Conservation (phyloP, 2,797 vertebrate genomes). For the Gambusia yucatana region DNA sequence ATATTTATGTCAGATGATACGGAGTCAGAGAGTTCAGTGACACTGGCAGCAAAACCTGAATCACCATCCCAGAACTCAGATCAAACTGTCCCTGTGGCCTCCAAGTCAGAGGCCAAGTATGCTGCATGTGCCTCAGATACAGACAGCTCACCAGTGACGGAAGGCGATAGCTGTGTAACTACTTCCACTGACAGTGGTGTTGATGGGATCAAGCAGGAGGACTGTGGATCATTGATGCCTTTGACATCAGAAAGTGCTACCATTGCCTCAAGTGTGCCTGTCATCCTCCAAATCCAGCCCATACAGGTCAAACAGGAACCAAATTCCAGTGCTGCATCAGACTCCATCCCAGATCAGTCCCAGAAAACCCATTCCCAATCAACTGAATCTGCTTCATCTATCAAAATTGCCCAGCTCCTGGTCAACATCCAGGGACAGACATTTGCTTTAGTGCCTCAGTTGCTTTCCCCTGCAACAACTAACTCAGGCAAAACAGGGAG, state of each 20-base stretch:
- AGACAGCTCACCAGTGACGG: slow-evolving; percentile 55
- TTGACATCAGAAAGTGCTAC: slow-evolving; percentile 44
- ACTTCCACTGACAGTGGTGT: slow-evolving; percentile 23
- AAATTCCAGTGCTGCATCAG: slow-evolving; percentile 68
- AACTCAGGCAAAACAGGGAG: slow-evolving; percentile 72
- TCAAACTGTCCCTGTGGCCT: slow-evolving; percentile 81
- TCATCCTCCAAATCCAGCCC: slow-evolving; percentile 95
- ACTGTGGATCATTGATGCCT: slow-evolving; percentile 40
- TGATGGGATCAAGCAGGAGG: slow-evolving; percentile 81
- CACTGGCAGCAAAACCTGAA: slow-evolving; percentile 33
- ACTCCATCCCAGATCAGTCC: slow-evolving; percentile 48
- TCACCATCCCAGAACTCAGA: slow-evolving; percentile 78
- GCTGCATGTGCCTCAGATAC: slow-evolving; percentile 34
- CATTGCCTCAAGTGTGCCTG: slow-evolving; percentile 70
- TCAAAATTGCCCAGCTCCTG: slow-evolving; percentile 95
- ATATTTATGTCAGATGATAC: slow-evolving; percentile 41
- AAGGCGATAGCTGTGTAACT: slow-evolving; percentile 39
- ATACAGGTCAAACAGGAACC: slow-evolving; percentile 91
- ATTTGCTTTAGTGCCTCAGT: slow-evolving; percentile 95
- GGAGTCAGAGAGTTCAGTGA: slow-evolving; percentile 48
- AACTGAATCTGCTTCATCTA: slow-evolving; percentile 78
- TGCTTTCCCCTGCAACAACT: slow-evolving; percentile 82
- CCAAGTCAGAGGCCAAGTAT: slow-evolving; percentile 78
- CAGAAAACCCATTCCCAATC: slow-evolving; percentile 53
- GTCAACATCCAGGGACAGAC: slow-evolving; percentile 99